Evolutionary conservation across 2,113 vertebrate species (phyloP).

Genomic region (Numida meleagris): DNA sequence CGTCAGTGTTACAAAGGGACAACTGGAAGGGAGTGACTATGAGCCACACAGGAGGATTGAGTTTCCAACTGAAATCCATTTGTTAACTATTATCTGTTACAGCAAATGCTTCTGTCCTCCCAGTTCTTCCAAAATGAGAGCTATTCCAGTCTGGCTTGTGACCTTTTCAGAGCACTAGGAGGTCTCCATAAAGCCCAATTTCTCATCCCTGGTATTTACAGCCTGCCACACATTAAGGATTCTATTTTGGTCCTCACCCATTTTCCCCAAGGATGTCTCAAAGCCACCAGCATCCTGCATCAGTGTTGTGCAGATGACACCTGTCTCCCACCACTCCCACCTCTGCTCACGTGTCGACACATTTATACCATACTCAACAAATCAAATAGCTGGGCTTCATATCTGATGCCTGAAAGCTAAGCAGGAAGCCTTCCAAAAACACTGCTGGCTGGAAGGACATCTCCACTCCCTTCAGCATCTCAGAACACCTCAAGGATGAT

Average conservation of each 20-base stretch:
- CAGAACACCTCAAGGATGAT: neutral
- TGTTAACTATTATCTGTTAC: neutral
- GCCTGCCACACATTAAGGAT: neutral
- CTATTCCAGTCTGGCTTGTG: neutral
- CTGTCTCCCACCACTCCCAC: neutral
- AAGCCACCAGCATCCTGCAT: neutral
- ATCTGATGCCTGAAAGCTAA: neutral
- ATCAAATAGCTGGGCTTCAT: neutral
- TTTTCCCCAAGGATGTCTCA: neutral
- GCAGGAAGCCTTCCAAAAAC: neutral
- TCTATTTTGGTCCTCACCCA: neutral
- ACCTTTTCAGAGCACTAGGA: neutral
- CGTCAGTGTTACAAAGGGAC: neutral
- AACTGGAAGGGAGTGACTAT: neutral
- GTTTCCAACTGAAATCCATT: neutral
- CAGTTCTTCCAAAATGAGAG: neutral
- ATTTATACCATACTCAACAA: neutral
- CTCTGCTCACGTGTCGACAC: neutral
- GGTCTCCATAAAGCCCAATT: neutral
- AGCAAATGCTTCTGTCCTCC: neutral
- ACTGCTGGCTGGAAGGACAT: neutral
- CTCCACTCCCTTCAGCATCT: neutral
- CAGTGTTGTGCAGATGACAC: neutral
- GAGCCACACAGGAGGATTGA: fast-evolving
- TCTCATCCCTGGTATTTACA: neutral